Base-by-base conservation (phyloP, 1,140 invertebrate genomes). In the Drosophila sproati region DNA sequence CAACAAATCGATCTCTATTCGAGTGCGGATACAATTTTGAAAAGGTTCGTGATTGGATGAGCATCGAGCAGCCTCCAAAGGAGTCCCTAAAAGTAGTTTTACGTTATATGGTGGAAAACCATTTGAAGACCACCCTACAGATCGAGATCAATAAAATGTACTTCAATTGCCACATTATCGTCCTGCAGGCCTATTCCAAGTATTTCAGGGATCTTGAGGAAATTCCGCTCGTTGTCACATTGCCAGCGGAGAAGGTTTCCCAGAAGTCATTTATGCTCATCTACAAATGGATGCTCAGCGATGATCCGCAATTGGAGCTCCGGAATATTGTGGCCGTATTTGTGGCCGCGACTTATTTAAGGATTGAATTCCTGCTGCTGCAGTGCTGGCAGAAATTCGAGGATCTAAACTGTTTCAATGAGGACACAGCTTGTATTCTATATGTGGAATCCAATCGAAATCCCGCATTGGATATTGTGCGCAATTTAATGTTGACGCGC, bases 271-370 rank as follows among this genome's bases (percentile, higher is more conserved):
- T 96, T 73, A 94, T 94, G 32, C 94, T 95, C 29, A 95, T 96
- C 67, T 96, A 96, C 87, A 94, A 96, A 73, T 96, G 96, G 96
- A 96, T 96, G 96, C 94, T 96, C 66, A 95, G 95, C 20, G 95
- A 95, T 68, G 95, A 94, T 67, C 94, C 94, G 45, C 80, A 94
- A 1, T 73, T 96, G 32, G 94, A 94, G 54, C 94, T 95, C 64
- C 94, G 95, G 52, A 95, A 95, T 77, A 94, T 96, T 57, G 85
- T 96, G 34, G 94, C 96, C 66, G 92, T 96, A 4, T 96, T 96
- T 80, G 94, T 94, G 64, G 95, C 95, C 0, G 94, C 96, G 0
- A 95, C 96, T 43, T 95, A 94, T 91, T 91, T 96, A 0, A 93
- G 93, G 62, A 95, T 96, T 34, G 95, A 96, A 94, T 95, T 95